These are phyloP conservation scores for Drosophila sordidula DNA, from an alignment of 2,888 invertebrate species.

Conservation along the genomic window DNA sequence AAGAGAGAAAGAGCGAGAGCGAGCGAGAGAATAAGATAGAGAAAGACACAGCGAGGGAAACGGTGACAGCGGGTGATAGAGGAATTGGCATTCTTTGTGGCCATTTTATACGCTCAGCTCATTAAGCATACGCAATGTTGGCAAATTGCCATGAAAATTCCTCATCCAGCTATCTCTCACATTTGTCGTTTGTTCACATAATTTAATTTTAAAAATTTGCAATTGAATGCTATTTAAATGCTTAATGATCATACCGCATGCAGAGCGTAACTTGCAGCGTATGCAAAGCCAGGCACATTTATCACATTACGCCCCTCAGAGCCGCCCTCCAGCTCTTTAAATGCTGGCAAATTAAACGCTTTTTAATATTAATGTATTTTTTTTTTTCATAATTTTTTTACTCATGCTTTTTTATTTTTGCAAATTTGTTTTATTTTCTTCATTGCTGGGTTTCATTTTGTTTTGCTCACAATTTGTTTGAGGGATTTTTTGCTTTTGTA, in stretches of 20 bases:
- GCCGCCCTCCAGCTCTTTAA: slow-evolving; percentile 43
- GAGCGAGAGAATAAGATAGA: no score
- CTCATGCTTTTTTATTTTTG: slow-evolving; percentile 60
- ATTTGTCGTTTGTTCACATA: slow-evolving; percentile 58
- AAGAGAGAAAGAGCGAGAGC: no score
- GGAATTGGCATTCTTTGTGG: slow-evolving; percentile 43
- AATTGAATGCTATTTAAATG: slow-evolving; percentile 72
- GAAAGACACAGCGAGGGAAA: background rate
- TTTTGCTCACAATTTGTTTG: slow-evolving; percentile 64
- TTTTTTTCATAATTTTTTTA: slow-evolving; percentile 59
- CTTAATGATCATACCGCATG: slow-evolving; percentile 67
- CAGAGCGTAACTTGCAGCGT: slow-evolving; percentile 42
- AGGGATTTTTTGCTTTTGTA: slow-evolving; percentile 56
- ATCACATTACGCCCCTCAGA: slow-evolving; percentile 45
- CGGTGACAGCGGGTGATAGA: background rate
- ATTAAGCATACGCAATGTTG: slow-evolving; percentile 69
- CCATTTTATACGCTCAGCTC: slow-evolving; percentile 54
- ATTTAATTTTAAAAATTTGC: slow-evolving; percentile 66
- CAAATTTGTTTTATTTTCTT: slow-evolving; percentile 57
- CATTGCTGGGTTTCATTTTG: slow-evolving; percentile 52
- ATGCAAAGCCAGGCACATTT: slow-evolving; percentile 51
- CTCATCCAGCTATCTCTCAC: slow-evolving; percentile 19
- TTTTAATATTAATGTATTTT: slow-evolving; percentile 78
- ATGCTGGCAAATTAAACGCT: slow-evolving; percentile 74
- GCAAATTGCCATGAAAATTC: slow-evolving; percentile 68